Conservation (phyloP, 1,140 invertebrate species). For the Pseudomyrmex concolor region DNA sequence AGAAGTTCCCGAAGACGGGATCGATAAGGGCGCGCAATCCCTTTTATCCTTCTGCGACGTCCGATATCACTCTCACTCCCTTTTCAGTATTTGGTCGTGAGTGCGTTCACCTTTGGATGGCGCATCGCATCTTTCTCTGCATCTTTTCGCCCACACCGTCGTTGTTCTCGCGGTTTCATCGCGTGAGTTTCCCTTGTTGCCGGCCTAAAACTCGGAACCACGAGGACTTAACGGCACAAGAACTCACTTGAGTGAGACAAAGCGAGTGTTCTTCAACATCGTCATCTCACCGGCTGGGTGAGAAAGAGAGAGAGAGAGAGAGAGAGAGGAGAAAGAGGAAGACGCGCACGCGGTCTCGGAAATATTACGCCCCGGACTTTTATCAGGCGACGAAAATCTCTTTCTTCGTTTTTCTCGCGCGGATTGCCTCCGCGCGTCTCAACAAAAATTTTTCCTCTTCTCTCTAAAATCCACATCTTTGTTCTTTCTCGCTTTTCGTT, state of each 20-base stretch:
- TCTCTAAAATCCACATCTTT: conserved; percentile 29
- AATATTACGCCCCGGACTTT: conserved; percentile 35
- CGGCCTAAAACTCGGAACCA: conserved; percentile 49
- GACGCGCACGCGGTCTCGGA: conserved; percentile 23
- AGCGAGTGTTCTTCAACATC: conserved; percentile 67
- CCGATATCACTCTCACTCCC: conserved; percentile 17
- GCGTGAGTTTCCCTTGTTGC: not conserved
- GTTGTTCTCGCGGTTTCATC: not conserved
- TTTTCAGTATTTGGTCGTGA: conserved; percentile 39
- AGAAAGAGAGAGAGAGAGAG: no score
- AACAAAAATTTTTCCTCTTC: not conserved
- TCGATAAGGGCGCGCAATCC: conserved; percentile 60
- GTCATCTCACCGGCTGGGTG: not conserved
- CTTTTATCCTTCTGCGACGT: conserved; percentile 46
- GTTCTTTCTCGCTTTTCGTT: conserved; percentile 4
- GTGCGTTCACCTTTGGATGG: conserved; percentile 67
- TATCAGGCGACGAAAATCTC: conserved; percentile 9
- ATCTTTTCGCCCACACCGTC: not conserved
- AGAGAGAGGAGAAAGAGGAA: no score
- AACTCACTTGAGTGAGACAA: conserved; percentile 66
- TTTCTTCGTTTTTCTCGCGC: conserved; percentile 16
- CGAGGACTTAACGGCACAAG: conserved; percentile 67
- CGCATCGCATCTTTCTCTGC: conserved; percentile 9
- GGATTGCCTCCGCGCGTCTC: conserved; percentile 25
- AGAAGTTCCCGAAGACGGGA: conserved; percentile 45